Evolutionary conservation across 2,797 vertebrate genomes (phyloP).

Genomic region (Petrocephalus sullivani): DNA sequence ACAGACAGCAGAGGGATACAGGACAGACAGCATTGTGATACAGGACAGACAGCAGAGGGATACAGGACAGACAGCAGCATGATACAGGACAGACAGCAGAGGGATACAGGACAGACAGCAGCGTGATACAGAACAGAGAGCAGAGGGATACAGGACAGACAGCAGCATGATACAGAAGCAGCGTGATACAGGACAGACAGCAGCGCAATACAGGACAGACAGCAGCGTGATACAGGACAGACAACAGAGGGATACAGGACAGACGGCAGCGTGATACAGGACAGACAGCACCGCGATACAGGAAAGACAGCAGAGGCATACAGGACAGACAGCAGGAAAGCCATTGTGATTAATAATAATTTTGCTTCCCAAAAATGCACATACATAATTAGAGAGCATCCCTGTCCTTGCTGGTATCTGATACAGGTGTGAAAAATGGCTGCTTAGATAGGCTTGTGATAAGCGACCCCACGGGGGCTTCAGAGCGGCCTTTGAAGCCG

Average conservation of each 20-base stretch:
- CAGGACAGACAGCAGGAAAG: background rate
- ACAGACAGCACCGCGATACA: background rate
- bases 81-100: background rate
- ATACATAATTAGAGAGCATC: background rate
- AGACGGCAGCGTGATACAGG: background rate
- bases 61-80: background rate
- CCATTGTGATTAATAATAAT: background rate
- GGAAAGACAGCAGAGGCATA: background rate
- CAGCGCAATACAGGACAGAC: background rate
- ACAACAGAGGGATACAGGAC: background rate
- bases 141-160: background rate
- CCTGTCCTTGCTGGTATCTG: background rate
- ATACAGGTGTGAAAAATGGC: constrained; percentile 1
- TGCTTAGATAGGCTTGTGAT: constrained; percentile 3
- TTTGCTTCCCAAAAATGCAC: constrained; percentile 14
- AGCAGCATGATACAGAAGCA: background rate
- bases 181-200: background rate
- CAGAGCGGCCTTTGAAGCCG: constrained; percentile 27
- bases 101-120: background rate
- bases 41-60: background rate
- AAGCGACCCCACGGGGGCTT: constrained; percentile 17
- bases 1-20: no score
- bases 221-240: background rate
- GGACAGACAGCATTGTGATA: background rate
- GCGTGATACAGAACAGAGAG: background rate